Base-by-base conservation (phyloP, 2,113 vertebrate species). In the Antennarius striatus region DNA sequence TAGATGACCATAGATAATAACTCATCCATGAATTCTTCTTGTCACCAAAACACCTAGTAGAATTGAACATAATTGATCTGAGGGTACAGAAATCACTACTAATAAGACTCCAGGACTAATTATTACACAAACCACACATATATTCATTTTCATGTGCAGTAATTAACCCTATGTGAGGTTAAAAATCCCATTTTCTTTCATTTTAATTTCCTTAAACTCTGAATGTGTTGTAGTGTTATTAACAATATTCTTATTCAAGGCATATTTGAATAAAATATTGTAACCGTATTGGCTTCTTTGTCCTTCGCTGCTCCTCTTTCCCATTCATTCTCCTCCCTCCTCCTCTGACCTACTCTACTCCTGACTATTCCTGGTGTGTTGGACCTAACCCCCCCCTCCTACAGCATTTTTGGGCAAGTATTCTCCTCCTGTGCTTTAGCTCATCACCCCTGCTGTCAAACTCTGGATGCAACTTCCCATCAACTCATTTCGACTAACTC, bases 341-440 rank as follows among this genome's bases (percentile, higher is more conserved):
- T 56, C 28, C 56, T 56, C 63, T 40, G 22, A 71, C 64, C 63
- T 65, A 56, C 64, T 63, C 62, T 85, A 71, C 56, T 77, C 67
- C 7, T 36, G 89, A 94, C 93, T 94, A 91, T 91, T 90, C 93
- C 94, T 90, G 94, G 90, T 87, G 71, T 86, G 71, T 81, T 43
- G 88, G 88, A 32, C 53, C 52, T 54, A 6, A 4, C 87, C 40
- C 68, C 56, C 58, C 71, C 32, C 1, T 36, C 32, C 77, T 79
- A 85, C 87, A 86, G 86, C 73, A 13, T 70, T 82, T 86, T 64
- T 87, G 65, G 88, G 92, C 89, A 92, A 92, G 89, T 91, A 91
- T 90, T 82, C 54, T 80, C 80, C 76, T 78, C 65, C 53, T 86
- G 75, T 85, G 43, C 63, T 85, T 75, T 12, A 92, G 80, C 63